These are phyloP conservation scores for Florisuga fusca DNA, from an alignment of 2,797 vertebrate genomes.

Conservation along the genomic window DNA sequence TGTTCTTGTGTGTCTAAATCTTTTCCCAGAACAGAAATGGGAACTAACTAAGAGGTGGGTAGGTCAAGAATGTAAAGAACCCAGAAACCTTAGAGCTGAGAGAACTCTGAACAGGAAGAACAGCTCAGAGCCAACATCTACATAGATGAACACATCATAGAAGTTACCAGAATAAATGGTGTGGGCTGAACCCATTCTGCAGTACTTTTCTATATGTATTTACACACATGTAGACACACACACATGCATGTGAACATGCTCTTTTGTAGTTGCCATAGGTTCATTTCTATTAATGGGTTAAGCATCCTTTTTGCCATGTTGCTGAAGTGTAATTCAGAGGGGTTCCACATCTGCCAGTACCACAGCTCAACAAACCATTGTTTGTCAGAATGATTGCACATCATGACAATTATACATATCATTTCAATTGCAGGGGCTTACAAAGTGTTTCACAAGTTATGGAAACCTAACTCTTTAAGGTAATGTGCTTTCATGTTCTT, in stretches of 20 bases:
- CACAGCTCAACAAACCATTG: background rate
- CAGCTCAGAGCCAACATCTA: background rate
- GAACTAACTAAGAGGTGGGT: background rate
- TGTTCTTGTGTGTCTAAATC: background rate
- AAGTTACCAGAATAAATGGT: background rate
- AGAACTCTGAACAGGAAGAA: background rate
- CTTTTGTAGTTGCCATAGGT: background rate
- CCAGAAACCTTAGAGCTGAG: background rate
- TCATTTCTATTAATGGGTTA: background rate
- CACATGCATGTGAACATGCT: too few relatives aligned
- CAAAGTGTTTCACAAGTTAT: constrained; percentile 84
- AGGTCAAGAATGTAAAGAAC: background rate
- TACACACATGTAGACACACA: background rate
- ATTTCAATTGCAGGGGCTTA: constrained; percentile 87
- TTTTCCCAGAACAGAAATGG: background rate
- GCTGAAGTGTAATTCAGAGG: constrained; percentile 6
- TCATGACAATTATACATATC: background rate
- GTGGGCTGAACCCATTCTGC: background rate
- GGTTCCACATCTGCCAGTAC: background rate
- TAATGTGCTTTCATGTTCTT: constrained; percentile 59
- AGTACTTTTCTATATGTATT: background rate
- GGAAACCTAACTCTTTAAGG: constrained; percentile 86
- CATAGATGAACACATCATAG: background rate
- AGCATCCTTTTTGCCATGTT: background rate
- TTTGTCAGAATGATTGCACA: background rate